These are phyloP conservation scores for Pseudopleuronectes americanus DNA, from an alignment of 2,797 vertebrate genomes.

Conservation along the genomic window DNA sequence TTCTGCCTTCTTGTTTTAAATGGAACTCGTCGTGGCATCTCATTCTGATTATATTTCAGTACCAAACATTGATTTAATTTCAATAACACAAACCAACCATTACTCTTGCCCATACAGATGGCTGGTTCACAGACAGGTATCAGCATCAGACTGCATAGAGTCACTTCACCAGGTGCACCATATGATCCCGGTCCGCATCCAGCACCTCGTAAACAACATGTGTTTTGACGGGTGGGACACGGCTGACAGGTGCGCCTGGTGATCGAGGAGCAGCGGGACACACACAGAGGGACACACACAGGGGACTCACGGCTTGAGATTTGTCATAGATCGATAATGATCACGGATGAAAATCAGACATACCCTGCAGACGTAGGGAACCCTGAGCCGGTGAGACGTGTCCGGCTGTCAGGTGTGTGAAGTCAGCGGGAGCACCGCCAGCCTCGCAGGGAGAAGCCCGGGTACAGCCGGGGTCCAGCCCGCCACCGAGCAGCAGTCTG, in stretches of 20 bases:
- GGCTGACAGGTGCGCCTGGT: background rate
- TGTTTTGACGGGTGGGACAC: background rate
- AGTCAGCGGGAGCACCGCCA: background rate
- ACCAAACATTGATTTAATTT: too few species aligned
- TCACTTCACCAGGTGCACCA: background rate
- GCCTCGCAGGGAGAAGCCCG: background rate
- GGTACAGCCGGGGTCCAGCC: background rate
- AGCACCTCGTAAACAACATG: background rate
- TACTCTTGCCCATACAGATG: background rate
- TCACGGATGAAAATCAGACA: background rate
- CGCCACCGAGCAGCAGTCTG: background rate
- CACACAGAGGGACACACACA: background rate
- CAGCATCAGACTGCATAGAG: too few species aligned
- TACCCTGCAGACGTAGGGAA: background rate
- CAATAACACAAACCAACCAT: too few species aligned
- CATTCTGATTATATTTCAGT: too few species aligned
- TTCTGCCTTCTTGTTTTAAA: too few species aligned
- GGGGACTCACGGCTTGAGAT: background rate
- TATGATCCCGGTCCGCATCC: background rate
- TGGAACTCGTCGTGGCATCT: too few species aligned
- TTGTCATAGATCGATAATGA: constrained; percentile 2
- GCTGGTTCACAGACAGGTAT: background rate
- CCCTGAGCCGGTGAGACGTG: background rate
- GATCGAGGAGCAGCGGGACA: background rate
- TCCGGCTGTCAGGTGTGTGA: background rate